Base-by-base conservation (phyloP, 1,140 invertebrate genomes). In the Artemia franciscana region DNA sequence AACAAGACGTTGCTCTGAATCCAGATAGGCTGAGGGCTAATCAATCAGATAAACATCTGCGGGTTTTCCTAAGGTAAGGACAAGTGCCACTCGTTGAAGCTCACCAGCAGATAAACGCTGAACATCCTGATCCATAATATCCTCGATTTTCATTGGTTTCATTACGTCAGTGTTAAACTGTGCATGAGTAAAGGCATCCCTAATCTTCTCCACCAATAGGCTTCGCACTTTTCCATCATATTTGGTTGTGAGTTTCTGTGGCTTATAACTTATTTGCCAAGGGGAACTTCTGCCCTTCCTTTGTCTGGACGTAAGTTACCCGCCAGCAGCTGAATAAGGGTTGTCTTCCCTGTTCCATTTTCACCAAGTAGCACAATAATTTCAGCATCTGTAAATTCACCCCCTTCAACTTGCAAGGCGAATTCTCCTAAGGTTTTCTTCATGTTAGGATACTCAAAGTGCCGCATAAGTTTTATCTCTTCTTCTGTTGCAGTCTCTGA, bases 341-440 rank as follows among this genome's bases (percentile, higher is more conserved):
- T 99, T 0, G 96, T 98, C 76, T 99, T 99, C 57, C 96, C 96
- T 58, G 96, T 99, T 66, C 96, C 96, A 78, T 99, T 99, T 74
- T 99, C 96, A 62, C 96, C 96, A 59, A 99, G 78, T 71, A 99
- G 77, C 15, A 99, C 96, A 70, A 99, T 81, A 73, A 99, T 99
- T 77, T 99, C 96, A 3, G 96, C 98, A 76, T 99, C 96, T 24
- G 94, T 97, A 72, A 99, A 99, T 70, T 94, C 90, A 15, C 96
- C 96, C 65, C 83, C 76, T 62, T 85, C 78, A 7, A 98, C 86
- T 3, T 75, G 75, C 57, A 98, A 51, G n/a, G n/a, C n/a, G n/a
- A n/a, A n/a, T n/a, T n/a, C n/a, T n/a, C n/a, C n/a, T n/a, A n/a
- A n/a, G n/a, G n/a, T n/a, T n/a, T n/a, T n/a, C n/a, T n/a, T n/a